These are phyloP conservation scores for Hydractinia echinata DNA, from an alignment of 30 jellyfish, hydroid and myxozoan genomes.

Conservation along the genomic window DNA sequence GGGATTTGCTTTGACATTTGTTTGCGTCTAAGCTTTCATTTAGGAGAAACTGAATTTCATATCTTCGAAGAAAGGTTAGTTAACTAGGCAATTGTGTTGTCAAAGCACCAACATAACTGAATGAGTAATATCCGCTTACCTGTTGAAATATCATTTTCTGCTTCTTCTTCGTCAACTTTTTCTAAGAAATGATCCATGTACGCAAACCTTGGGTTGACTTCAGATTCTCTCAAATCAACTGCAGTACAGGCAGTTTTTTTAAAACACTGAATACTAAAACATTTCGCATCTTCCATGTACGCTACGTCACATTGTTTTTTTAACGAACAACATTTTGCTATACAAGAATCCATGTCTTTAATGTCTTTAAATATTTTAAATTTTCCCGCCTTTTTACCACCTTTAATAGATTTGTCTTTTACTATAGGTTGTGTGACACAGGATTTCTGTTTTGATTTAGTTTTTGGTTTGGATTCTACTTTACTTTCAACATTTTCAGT, in stretches of 20 bases:
- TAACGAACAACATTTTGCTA: conserved; percentile 70
- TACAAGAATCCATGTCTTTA: conserved; percentile 62
- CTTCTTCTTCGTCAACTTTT: conserved; percentile 71
- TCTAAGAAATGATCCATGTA: conserved; percentile 82
- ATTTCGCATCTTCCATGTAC: conserved; percentile 84
- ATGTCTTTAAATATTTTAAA: conserved; percentile 56
- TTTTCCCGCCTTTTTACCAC: conserved; percentile 93
- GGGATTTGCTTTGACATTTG: too few relatives aligned
- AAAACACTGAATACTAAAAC: conserved; percentile 64
- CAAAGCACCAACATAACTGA: too few relatives aligned
- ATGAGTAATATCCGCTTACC: conserved; percentile 31
- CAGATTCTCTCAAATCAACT: conserved; percentile 56
- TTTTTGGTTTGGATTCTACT: not conserved
- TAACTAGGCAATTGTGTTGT: too few relatives aligned
- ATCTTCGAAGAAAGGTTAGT: too few relatives aligned
- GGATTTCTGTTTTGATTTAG: conserved; percentile 20
- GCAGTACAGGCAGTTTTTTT: conserved; percentile 77
- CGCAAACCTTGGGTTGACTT: conserved; percentile 56
- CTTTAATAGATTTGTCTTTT: conserved; percentile 55
- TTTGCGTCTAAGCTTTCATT: too few relatives aligned
- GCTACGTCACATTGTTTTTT: conserved; percentile 80
- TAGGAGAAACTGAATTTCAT: too few relatives aligned
- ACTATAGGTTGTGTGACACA: conserved; percentile 47
- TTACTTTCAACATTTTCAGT: not conserved
- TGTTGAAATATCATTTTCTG: conserved; percentile 69